Evolutionary conservation across 2,888 invertebrate species (phyloP), one percentile per base, ranked within the genome.

Genomic region (Platycheirus albimanus): DNA sequence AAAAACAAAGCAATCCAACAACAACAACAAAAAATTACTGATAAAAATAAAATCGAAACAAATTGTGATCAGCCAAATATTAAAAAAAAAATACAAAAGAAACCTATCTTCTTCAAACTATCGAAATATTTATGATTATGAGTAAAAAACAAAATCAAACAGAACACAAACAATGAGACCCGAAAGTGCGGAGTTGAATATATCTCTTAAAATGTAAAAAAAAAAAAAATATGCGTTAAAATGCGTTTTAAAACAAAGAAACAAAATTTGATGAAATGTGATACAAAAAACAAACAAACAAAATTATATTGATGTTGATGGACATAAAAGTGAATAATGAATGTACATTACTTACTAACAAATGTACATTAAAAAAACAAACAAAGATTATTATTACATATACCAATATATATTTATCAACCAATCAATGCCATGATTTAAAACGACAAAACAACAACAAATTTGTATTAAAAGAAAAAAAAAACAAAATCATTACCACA

Each of bases 401-500:
- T 10, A n/a, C n/a, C n/a, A 36, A 6, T 67, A 74, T 79, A 74
- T 83, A 83, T 83, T 83, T 83, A 83, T 78, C 78, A 78, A 83
- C 51, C 72, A 83, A 83, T 83, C 83, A 78, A 78, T 74, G 83
- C 83, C 78, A 83, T 83, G 83, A 83, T 83, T 83, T 74, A 83
- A 83, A 78, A 83, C 72, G 74, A 78, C 83, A 83, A 83, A 71
- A 63, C 61, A 71, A 71, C 61, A 51, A 67, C 41, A 67, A 41
- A 72, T 63, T 80, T 83, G 69, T 78, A 77, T 77, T 72, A 77
- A 66, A 49, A 41, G 41, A 38, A 58, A 49, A 83, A n/a, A n/a
- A n/a, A n/a, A n/a, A n/a, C n/a, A n/a, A n/a, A n/a, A n/a, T n/a
- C 66, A 81, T 61, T 63, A 77, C 58, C 71, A 69, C 61, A 72